Percentiles rank a stretch among this genome's conserved stretches.
phyloP scores from a whole-genome alignment of 2,888 invertebrate genomes.

The Phoenoteleia sp. region DNA sequence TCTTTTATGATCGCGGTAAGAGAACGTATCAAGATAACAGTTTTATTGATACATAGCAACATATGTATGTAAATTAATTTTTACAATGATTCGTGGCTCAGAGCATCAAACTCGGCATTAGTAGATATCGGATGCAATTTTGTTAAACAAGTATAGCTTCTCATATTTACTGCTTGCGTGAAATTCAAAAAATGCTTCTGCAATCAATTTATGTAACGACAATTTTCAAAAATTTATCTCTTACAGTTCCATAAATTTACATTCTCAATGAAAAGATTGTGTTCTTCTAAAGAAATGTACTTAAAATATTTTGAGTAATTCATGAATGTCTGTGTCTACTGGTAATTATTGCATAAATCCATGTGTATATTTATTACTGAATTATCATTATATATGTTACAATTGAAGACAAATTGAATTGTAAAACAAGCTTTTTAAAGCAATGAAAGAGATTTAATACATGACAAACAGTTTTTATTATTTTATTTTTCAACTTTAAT shows the following conservation, averaged over 20 bases:
- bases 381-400: no score
- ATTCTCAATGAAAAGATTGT: conserved; percentile 43
- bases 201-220: conserved; percentile 37
- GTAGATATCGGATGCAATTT: conserved; percentile 18
- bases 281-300: conserved; percentile 15
- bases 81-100: conserved; percentile 30
- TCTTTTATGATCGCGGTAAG: conserved; percentile 16
- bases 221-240: conserved; percentile 40
- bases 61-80: not conserved
- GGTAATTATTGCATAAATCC: no score
- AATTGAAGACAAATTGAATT: no score
- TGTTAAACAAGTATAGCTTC: conserved; percentile 18
- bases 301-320: conserved; percentile 13
- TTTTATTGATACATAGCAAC: conserved; percentile 9
- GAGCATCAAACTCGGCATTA: no score
- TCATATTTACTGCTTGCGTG: conserved; percentile 29
- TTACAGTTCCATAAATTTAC: conserved; percentile 58
- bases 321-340: no score
- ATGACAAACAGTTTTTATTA: no score
- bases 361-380: conserved; percentile 3
- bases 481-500: no score
- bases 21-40: conserved; percentile 16
- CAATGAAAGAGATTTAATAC: no score
- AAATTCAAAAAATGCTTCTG: conserved; percentile 41
- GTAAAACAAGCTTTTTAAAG: no score